Evolutionary conservation across 2,797 vertebrate species (phyloP).

Genomic region (Falco columbarius): DNA sequence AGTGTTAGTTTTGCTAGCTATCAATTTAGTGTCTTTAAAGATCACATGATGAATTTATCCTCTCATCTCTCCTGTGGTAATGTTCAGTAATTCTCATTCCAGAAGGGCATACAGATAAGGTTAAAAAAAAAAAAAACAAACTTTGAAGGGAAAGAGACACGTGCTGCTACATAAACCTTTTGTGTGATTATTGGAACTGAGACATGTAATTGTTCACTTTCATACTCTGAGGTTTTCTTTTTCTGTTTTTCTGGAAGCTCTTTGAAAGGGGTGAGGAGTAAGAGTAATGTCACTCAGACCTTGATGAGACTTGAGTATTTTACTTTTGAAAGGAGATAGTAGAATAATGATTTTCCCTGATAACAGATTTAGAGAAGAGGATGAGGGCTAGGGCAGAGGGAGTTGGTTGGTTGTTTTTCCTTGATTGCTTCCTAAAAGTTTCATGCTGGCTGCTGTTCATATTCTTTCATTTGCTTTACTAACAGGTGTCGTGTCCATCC

Average conservation of each 20-base stretch:
- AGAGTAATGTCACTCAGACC: not conserved
- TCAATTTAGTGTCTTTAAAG: not conserved
- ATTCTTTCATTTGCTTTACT: not conserved
- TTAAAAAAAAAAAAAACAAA: not conserved
- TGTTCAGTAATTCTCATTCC: not conserved
- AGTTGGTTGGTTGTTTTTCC: not conserved
- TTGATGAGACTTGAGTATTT: not conserved
- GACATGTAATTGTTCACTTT: not conserved
- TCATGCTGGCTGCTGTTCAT: not conserved
- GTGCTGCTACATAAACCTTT: not conserved
- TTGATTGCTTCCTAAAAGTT: not conserved
- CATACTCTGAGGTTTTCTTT: not conserved
- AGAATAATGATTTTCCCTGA: not conserved
- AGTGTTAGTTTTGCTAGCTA: not conserved
- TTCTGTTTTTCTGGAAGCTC: not conserved
- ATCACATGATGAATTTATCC: not conserved
- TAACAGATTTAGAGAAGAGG: not conserved
- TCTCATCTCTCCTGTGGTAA: not conserved
- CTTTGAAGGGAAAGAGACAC: not conserved
- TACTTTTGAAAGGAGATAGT: not conserved
- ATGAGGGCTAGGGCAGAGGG: not conserved
- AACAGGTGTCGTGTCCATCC: not conserved
- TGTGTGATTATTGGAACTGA: not conserved
- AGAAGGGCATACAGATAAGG: not conserved
- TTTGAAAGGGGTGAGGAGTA: not conserved